Base-by-base conservation (phyloP, 1,140 invertebrate genomes). In the Procambarus virginalis region DNA sequence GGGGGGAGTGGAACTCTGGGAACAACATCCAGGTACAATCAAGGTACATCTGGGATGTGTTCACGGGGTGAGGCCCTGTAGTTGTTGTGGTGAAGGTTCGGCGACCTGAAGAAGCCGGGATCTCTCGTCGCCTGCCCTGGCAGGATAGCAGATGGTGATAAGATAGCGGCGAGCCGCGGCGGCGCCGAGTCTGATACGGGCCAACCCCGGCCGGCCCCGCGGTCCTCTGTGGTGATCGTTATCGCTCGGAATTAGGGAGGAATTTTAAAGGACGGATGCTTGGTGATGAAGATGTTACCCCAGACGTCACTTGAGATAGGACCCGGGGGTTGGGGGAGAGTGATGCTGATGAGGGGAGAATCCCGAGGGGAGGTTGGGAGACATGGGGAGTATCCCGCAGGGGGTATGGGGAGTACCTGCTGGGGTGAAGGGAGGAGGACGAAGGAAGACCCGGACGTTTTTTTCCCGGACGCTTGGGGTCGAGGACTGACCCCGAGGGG, bases 231-330 rank as follows among this genome's bases (percentile, higher is more conserved):
- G 80, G 80, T 64, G 80, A 45, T 60, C 58, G 2, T 17, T 55
- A 20, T 46, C 80, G 34, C 68, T 12, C 60, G 80, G 80, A 82
- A 82, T 82, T 82, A 82, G 80, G 80, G 46, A 68, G 80, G 58
- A 68, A 82, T 82, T 45, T 81, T 60, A 60, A 60, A 81, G 51
- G 34, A 55, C 34, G 20, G 20, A 51, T 60, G 17, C n/a, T 48
- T 20, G 80, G 58, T 34, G 80, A 82, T 68, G 60, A 81, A 82
- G 80, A 82, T 64, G 68, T 64, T 60, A 68, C 60, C 22, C 68
- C 46, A 12, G 46, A 9, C 34, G 34, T 82, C 58, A 9, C 45
- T 34, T 34, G 46, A 49, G 76, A 20, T 73, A 73, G 20, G 4
- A n/a, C 64, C 20, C 3, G 64, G 64, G 14, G 14, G 12, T 5